Conservation (phyloP, 2,797 vertebrate species). For the Microctenopoma steveboyesi region DNA sequence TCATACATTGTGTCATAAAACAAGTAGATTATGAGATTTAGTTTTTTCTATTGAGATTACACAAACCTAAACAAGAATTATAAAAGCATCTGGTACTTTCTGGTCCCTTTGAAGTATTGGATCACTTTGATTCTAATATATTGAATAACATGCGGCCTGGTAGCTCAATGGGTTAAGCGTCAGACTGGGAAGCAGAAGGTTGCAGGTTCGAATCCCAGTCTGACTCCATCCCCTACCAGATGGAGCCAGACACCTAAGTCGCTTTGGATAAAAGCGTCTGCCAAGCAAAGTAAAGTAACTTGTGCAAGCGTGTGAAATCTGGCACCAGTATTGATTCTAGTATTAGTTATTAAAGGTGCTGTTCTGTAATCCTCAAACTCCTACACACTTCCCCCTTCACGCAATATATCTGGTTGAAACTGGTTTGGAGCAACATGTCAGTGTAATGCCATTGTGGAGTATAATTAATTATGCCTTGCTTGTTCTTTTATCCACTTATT, state of each 20-base stretch:
- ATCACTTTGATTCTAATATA: not conserved
- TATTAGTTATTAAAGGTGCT: constrained; percentile 8
- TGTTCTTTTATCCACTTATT: constrained; percentile 53
- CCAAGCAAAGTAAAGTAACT: not conserved
- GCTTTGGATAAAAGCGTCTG: no score
- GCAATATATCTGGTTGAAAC: constrained; percentile 62
- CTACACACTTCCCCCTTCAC: constrained; percentile 25
- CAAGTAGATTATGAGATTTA: not conserved
- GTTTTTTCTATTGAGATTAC: not conserved
- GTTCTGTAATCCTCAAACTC: constrained; percentile 25
- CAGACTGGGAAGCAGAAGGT: no score
- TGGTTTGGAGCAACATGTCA: constrained; percentile 61
- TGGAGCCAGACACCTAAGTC: no score
- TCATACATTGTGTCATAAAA: not conserved
- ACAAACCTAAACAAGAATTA: not conserved
- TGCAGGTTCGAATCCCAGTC: no score
- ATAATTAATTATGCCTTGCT: constrained; percentile 64
- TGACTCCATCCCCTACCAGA: no score
- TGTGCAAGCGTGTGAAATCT: constrained; percentile 29
- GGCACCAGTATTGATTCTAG: constrained; percentile 34
- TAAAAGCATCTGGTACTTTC: not conserved
- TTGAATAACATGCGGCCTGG: not conserved
- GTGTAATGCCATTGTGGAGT: constrained; percentile 47
- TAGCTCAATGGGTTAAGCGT: no score
- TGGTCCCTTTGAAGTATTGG: not conserved